Evolutionary conservation across 2,113 vertebrate species (phyloP).

Genomic region (Cryptomyrus ogoouensis): DNA sequence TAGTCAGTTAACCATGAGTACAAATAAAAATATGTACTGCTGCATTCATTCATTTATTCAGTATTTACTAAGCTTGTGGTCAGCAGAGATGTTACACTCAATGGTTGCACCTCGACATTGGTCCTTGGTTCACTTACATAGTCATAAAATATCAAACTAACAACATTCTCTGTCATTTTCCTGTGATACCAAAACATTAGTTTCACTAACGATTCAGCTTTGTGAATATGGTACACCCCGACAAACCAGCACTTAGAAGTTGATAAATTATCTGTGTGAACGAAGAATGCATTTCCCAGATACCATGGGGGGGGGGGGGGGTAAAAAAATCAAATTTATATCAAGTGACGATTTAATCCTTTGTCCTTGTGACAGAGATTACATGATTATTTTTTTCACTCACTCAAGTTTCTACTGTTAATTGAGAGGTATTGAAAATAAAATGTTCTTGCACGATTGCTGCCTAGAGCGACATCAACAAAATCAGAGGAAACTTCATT

Average conservation of each 20-base stretch:
- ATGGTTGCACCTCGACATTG: not conserved
- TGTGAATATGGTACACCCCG: not conserved
- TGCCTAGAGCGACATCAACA: not conserved
- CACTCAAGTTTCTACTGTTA: not conserved
- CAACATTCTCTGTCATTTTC: not conserved
- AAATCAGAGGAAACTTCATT: slow-evolving; percentile 4
- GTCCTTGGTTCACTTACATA: not conserved
- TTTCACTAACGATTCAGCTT: not conserved
- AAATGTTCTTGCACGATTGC: not conserved
- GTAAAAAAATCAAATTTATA: no score
- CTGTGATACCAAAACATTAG: not conserved
- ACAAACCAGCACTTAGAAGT: not conserved
- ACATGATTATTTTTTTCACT: not conserved
- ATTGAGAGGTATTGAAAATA: not conserved
- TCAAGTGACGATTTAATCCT: not conserved
- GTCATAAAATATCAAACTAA: not conserved
- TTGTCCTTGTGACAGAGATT: not conserved
- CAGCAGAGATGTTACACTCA: not conserved
- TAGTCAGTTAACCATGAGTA: not conserved
- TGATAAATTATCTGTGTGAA: not conserved
- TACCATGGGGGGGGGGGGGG: no score
- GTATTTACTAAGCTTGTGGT: not conserved
- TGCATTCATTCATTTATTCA: not conserved
- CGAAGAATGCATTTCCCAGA: not conserved
- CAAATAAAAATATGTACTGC: not conserved